These are phyloP conservation scores for Sebastes alutus DNA, from an alignment of 2,797 vertebrate genomes.

Conservation along the genomic window DNA sequence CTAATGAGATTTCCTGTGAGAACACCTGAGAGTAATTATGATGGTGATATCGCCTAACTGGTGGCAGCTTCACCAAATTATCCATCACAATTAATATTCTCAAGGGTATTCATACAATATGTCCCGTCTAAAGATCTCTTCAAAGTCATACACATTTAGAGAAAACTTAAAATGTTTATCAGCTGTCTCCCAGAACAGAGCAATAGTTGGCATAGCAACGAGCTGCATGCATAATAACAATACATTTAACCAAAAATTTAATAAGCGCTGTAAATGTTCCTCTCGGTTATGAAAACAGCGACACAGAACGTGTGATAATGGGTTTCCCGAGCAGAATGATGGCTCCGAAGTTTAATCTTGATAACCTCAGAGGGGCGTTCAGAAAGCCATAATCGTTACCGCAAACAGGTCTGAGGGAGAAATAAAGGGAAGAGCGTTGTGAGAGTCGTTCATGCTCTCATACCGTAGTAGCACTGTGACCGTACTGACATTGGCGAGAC, in stretches of 20 bases:
- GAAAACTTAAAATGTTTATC: slow-evolving; percentile 15
- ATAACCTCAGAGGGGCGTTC: slow-evolving; percentile 58
- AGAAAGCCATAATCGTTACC: slow-evolving; percentile 55
- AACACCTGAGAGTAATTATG: slow-evolving; percentile 54
- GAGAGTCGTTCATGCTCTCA: slow-evolving; percentile 26
- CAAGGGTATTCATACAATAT: slow-evolving; percentile 18
- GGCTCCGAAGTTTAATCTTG: slow-evolving; percentile 59
- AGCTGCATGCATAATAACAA: slow-evolving; percentile 5
- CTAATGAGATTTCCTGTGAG: slow-evolving; percentile 45
- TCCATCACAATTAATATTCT: slow-evolving; percentile 41
- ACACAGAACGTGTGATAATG: slow-evolving; percentile 26
- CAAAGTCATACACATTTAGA: slow-evolving; percentile 9
- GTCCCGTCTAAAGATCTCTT: neutral
- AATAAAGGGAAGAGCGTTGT: slow-evolving; percentile 44
- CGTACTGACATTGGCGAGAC: slow-evolving; percentile 63
- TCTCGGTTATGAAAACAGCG: slow-evolving; percentile 41
- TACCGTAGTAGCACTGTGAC: slow-evolving; percentile 39
- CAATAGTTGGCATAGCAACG: slow-evolving; percentile 17
- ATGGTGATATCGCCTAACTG: slow-evolving; percentile 19
- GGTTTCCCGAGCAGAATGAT: slow-evolving; percentile 34
- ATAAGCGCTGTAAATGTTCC: slow-evolving; percentile 29
- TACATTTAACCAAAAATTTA: slow-evolving; percentile 20
- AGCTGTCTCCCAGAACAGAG: neutral
- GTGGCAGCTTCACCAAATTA: slow-evolving; percentile 30
- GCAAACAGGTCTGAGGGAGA: slow-evolving; percentile 62